Base-by-base conservation (phyloP, 2,888 invertebrate species). In the Archips xylosteana region DNA sequence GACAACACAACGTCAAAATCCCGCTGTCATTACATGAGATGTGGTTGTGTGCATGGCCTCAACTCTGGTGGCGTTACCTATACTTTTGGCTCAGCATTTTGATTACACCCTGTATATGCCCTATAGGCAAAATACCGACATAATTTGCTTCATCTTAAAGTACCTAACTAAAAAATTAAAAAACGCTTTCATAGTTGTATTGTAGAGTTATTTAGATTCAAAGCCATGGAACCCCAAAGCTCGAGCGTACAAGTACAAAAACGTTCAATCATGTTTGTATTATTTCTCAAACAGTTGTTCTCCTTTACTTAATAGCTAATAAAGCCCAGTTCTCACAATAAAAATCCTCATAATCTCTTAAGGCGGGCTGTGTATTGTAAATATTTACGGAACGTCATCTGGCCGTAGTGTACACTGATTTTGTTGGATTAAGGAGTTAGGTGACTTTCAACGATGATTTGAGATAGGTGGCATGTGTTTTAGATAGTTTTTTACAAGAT, bases 361-460 rank as follows among this genome's bases (percentile, higher is more conserved):
- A 73, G 73, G 64, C 74, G 74, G 62, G 57, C 47, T 45, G 59
- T 32, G 39, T 78, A 82, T 45, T 79, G 87, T 92, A 92, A 93
- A 93, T 92, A 92, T 93, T 93, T 92, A 90, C 79, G 71, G 70
- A 77, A 75, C 85, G 84, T 89, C 88, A 90, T 86, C 80, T 89
- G 88, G 85, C 84, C 23, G 45, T 69, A 65, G 59, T 74, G 69
- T 84, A 77, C 83, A 68, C 80, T 82, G 86, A 87, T 85, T 85
- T 78, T 76, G 77, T 74, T 47, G 77, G 81, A 81, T 82, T 83
- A 79, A 75, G 75, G 75, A 71, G 75, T 76, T 70, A 79, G 65
- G 65, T 71, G 78, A 76, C 23, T 76, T 74, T 75, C 68, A 62
- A 68, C 66, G 75, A 66, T 74, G 70, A 64, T 71, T 67, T 64